Evolutionary conservation across 2,113 vertebrate species (phyloP).

Genomic region (Erythrolamprus reginae): DNA sequence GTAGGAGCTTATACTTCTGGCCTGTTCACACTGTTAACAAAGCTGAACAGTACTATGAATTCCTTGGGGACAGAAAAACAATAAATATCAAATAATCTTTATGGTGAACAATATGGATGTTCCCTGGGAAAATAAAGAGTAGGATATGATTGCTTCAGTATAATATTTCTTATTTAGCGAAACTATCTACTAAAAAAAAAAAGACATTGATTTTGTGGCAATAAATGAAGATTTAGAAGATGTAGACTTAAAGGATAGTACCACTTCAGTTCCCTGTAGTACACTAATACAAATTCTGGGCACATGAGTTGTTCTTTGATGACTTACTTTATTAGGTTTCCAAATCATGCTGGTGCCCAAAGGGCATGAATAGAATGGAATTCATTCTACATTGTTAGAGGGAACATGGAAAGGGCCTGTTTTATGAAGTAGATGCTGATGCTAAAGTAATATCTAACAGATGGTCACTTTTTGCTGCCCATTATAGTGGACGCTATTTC

Average conservation of each 20-base stretch:
- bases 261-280: conserved; percentile 3
- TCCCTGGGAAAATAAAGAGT: conserved; percentile 1
- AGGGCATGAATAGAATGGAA: conserved; percentile 56
- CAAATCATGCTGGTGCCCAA: conserved; percentile 57
- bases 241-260: conserved; percentile 47
- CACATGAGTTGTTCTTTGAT: conserved; percentile 56
- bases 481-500: conserved; percentile 34
- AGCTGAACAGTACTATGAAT: neutral
- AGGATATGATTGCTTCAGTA: conserved; percentile 13
- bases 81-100: conserved; percentile 11
- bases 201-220: conserved; percentile 49
- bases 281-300: conserved; percentile 58
- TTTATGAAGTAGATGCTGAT: conserved; percentile 50
- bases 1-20: neutral
- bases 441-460: conserved; percentile 58
- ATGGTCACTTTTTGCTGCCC: conserved; percentile 56
- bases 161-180: conserved; percentile 22
- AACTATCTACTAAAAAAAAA: conserved; percentile 19
- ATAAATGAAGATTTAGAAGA: conserved; percentile 55
- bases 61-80: neutral
- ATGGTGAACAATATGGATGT: neutral
- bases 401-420: conserved; percentile 33
- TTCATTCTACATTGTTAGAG: conserved; percentile 55
- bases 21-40: neutral
- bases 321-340: conserved; percentile 64